Evolutionary conservation across 1,140 invertebrate genomes (phyloP).

Genomic region (Uloborus diversus): DNA sequence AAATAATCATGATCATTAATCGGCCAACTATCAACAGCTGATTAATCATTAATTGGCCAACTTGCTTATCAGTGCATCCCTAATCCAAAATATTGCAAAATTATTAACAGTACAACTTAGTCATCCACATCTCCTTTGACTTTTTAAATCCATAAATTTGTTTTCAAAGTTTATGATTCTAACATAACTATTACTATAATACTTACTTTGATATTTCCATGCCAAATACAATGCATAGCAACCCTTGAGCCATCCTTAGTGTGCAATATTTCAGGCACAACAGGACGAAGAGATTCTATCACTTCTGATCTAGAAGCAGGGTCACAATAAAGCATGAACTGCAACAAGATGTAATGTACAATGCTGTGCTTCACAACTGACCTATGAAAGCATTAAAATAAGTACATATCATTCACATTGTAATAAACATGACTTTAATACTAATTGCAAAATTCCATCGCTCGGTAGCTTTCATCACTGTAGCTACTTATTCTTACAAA

Average conservation of each 20-base stretch:
- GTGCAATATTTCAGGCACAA: constrained; percentile 80
- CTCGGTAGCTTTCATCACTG: not conserved
- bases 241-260: constrained; percentile 83
- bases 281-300: constrained; percentile 75
- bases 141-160: no score
- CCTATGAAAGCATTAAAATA: constrained; percentile 62
- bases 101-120: no score
- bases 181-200: no score
- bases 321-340: constrained; percentile 75
- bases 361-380: constrained; percentile 68
- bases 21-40: no score
- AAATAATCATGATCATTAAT: no score
- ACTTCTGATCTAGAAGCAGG: constrained; percentile 73
- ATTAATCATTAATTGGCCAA: no score
- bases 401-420: no score
- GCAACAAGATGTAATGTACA: constrained; percentile 81
- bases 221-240: constrained; percentile 85
- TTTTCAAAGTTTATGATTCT: no score
- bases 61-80: no score
- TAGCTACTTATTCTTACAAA: not conserved
- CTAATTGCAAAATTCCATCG: not conserved
- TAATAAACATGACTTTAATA: constrained; percentile 10
- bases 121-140: no score
- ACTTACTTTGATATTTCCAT: constrained; percentile 78
- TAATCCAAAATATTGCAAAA: no score